These are phyloP conservation scores for Cheirogaleus medius DNA, from an alignment of 2,113 vertebrate genomes.

Conservation along the genomic window DNA sequence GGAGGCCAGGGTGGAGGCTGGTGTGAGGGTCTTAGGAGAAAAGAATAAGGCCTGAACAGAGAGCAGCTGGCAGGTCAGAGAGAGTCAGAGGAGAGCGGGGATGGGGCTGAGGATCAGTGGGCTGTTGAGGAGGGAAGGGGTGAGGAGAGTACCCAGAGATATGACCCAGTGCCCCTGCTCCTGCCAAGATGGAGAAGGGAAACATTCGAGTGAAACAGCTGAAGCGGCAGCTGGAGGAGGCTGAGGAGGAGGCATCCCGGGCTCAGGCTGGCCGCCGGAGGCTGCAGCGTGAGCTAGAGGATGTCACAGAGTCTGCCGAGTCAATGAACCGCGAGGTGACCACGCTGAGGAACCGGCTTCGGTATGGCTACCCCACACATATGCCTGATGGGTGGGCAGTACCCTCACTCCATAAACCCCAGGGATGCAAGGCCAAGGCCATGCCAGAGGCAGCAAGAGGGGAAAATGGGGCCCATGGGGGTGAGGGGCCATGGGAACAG, in stretches of 20 bases:
- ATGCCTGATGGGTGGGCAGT: not conserved
- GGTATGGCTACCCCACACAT: slow-evolving; percentile 76
- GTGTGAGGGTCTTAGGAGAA: not conserved
- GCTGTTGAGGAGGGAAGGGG: not conserved
- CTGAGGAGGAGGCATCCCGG: slow-evolving; percentile 90
- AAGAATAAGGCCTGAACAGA: not conserved
- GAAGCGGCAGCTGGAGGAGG: slow-evolving; percentile 92
- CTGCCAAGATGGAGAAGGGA: slow-evolving; percentile 87
- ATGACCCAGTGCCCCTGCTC: accelerated
- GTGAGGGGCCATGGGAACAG: not conserved
- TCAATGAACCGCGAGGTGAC: slow-evolving; percentile 91
- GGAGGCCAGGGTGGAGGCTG: not conserved
- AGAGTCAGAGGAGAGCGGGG: too few relatives aligned
- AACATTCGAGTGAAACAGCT: slow-evolving; percentile 89
- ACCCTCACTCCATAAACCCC: not conserved
- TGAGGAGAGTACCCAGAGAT: not conserved
- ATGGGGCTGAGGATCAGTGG: not conserved
- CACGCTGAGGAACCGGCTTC: slow-evolving; percentile 88
- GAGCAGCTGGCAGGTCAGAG: not conserved
- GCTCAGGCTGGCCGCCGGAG: slow-evolving; percentile 89
- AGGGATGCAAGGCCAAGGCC: not conserved
- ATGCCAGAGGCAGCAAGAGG: not conserved
- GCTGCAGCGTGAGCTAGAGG: slow-evolving; percentile 92
- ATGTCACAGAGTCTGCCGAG: slow-evolving; percentile 87
- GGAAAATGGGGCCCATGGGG: not conserved